Percentiles rank a stretch among this genome's conserved stretches.
Evolutionary conservation across 2,797 vertebrate genomes (phyloP).

Genomic region (Alosa sapidissima): DNA sequence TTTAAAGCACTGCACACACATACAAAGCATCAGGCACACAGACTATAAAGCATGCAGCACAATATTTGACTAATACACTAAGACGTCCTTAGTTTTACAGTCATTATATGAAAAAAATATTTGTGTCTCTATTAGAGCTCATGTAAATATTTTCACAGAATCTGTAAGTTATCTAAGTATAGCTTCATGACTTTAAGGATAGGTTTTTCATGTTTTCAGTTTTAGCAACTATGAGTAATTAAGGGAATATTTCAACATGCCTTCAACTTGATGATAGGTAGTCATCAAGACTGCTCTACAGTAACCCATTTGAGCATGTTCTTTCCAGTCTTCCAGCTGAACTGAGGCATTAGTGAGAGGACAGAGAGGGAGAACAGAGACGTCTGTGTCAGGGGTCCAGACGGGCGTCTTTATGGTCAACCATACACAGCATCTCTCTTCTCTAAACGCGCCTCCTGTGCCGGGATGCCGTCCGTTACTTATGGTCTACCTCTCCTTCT

Average conservation of each 20-base stretch:
- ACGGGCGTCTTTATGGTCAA: background rate
- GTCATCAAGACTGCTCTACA: background rate
- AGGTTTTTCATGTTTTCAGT: background rate
- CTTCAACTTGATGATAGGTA: background rate
- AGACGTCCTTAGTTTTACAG: background rate
- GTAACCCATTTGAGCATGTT: too few species aligned
- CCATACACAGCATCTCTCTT: background rate
- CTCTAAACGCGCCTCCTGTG: background rate
- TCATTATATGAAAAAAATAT: background rate
- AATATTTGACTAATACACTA: background rate
- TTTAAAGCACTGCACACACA: background rate
- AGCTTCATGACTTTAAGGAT: background rate
- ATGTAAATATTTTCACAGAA: background rate
- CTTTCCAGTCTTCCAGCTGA: too few species aligned
- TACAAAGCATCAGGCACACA: too few species aligned
- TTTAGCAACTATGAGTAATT: background rate
- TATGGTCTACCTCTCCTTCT: background rate
- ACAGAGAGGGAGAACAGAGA: background rate
- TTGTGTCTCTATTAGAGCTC: too few species aligned
- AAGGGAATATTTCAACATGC: background rate
- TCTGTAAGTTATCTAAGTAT: background rate
- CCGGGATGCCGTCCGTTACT: background rate
- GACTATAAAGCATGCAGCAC: too few species aligned
- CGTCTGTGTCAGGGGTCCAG: too few species aligned
- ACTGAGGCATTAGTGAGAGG: background rate